phyloP scores from a whole-genome alignment of 1,140 invertebrate species.

The Musca vetustissima region DNA sequence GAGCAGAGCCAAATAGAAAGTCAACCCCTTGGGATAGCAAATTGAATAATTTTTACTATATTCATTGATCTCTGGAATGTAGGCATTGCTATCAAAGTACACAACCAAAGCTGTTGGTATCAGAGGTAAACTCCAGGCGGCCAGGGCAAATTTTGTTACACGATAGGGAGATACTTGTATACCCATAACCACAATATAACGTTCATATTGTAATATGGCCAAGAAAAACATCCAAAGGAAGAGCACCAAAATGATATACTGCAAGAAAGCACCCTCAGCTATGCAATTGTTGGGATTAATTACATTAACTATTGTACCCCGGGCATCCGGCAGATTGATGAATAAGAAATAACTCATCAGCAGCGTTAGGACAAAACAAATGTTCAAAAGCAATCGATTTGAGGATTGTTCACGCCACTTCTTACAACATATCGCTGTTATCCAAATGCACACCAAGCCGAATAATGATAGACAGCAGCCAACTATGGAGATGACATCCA shows the following conservation, averaged over 20 bases:
- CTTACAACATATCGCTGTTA: background rate
- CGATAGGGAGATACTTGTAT: background rate
- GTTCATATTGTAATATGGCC: background rate
- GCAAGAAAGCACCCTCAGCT: background rate
- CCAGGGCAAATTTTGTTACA: background rate
- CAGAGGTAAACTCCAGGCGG: background rate
- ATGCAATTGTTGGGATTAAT: background rate
- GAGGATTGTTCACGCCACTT: background rate
- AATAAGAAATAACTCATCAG: background rate
- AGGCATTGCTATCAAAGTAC: background rate
- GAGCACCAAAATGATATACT: constrained; percentile 1
- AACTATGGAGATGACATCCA: background rate
- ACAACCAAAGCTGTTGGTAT: background rate
- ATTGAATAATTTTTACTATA: background rate
- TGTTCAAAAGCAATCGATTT: background rate
- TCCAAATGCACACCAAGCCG: background rate
- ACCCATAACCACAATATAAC: background rate
- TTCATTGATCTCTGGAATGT: background rate
- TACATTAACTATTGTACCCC: background rate
- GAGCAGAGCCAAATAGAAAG: background rate
- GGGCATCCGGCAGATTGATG: background rate
- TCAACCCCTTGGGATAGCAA: background rate
- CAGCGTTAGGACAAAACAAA: background rate
- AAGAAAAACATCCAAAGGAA: constrained; percentile 9
- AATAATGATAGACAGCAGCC: background rate